Percentiles rank a stretch among this genome's conserved stretches.
Conservation (phyloP, 1,140 invertebrate species). For the Nomia melanderi region DNA sequence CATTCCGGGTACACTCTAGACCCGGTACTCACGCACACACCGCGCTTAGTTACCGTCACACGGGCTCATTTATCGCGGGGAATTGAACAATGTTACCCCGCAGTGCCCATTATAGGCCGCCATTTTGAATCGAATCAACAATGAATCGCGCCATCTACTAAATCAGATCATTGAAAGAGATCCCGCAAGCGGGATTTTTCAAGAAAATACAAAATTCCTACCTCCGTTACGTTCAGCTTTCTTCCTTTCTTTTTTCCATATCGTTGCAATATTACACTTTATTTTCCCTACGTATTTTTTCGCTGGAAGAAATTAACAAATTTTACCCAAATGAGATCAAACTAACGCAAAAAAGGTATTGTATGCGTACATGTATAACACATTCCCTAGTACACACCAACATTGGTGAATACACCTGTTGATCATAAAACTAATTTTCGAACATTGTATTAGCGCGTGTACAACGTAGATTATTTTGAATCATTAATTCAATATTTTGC, state of each 20-base stretch:
- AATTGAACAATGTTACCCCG: conserved; percentile 63
- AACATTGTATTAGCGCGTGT: neutral
- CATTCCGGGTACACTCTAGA: conserved; percentile 52
- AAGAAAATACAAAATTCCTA: conserved; percentile 17
- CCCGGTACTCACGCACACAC: conserved; percentile 19
- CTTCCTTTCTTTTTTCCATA: neutral
- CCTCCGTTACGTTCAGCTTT: neutral
- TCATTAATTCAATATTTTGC: too few relatives aligned
- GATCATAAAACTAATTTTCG: neutral
- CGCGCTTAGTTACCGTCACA: conserved; percentile 42
- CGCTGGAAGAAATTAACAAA: neutral
- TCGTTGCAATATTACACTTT: neutral
- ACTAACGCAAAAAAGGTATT: neutral
- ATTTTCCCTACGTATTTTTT: too few relatives aligned
- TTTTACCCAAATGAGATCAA: neutral
- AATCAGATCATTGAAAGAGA: neutral
- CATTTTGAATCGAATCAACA: conserved; percentile 76
- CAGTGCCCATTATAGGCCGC: conserved; percentile 71
- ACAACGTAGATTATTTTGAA: too few relatives aligned
- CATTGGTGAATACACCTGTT: conserved; percentile 29
- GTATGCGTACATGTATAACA: neutral
- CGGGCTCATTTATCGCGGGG: conserved; percentile 53
- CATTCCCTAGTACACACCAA: too few relatives aligned
- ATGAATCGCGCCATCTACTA: conserved; percentile 64
- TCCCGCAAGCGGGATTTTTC: conserved; percentile 31